Conservation (phyloP, 2,797 vertebrate species). For the Spinibarbus caldwelli region DNA sequence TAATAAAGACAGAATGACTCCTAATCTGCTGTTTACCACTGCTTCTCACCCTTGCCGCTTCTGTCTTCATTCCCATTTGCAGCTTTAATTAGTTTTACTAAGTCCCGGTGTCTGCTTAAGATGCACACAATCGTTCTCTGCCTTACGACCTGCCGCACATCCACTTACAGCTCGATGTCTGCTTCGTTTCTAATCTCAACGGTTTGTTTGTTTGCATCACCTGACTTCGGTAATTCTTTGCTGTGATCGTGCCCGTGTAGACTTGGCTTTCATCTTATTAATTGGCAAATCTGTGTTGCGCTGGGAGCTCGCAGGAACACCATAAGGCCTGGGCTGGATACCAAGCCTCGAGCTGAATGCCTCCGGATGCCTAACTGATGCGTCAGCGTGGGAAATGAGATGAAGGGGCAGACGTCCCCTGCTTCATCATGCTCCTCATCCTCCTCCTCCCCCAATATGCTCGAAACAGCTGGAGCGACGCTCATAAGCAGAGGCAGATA, state of each 20-base stretch:
- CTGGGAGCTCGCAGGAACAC: slow-evolving; percentile 53
- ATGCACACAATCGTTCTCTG: slow-evolving; percentile 3
- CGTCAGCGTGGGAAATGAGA: slow-evolving; percentile 52
- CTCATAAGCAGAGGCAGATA: slow-evolving; percentile 24
- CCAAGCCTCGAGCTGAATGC: slow-evolving; percentile 44
- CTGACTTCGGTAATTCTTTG: slow-evolving; percentile 64
- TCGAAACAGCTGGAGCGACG: slow-evolving; percentile 41
- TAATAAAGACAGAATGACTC: slow-evolving; percentile 55
- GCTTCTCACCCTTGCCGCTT: slow-evolving; percentile 39
- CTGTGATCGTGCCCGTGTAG: slow-evolving; percentile 56
- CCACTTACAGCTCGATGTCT: slow-evolving; percentile 16
- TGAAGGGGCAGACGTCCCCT: slow-evolving; percentile 46
- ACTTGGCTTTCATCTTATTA: slow-evolving; percentile 71
- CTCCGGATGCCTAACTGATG: slow-evolving; percentile 50
- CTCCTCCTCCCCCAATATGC: slow-evolving; percentile 50
- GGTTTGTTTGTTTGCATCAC: slow-evolving; percentile 71
- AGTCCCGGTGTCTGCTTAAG: slow-evolving; percentile 30
- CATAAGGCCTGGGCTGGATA: slow-evolving; percentile 55
- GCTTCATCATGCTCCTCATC: slow-evolving; percentile 32
- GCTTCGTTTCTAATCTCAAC: slow-evolving; percentile 56
- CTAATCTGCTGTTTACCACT: slow-evolving; percentile 57
- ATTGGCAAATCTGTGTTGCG: slow-evolving; percentile 70
- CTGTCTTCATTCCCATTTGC: slow-evolving; percentile 51
- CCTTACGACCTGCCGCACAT: not conserved
- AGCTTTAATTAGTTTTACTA: slow-evolving; percentile 59